Percentiles rank a stretch among this genome's conserved stretches.
These are phyloP conservation scores for Xestia sexstrigata DNA, from an alignment of 2,888 invertebrate species.

Conservation along the genomic window DNA sequence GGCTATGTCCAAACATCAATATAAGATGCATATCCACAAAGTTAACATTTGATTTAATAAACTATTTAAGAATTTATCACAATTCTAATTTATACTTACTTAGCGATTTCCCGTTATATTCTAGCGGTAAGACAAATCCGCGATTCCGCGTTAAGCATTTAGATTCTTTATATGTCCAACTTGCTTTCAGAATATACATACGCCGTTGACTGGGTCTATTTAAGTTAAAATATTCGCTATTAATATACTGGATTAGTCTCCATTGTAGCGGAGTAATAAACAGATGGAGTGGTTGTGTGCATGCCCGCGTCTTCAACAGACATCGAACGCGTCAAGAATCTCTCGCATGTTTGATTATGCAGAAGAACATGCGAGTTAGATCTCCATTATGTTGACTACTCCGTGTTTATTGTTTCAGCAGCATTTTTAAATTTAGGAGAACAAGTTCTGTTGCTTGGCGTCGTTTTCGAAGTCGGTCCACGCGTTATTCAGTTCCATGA, in stretches of 20 bases:
- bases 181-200: slow-evolving; percentile 53
- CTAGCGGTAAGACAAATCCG: slow-evolving; percentile 51
- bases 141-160: slow-evolving; percentile 50
- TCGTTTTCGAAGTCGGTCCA: slow-evolving; percentile 99
- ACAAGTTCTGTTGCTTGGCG: slow-evolving; percentile 93
- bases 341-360: slow-evolving; percentile 7
- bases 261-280: slow-evolving; percentile 39
- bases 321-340: neutral
- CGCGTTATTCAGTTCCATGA: slow-evolving; percentile 99
- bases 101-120: slow-evolving; percentile 36
- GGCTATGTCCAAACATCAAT: slow-evolving; percentile 60
- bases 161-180: slow-evolving; percentile 52
- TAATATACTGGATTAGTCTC: slow-evolving; percentile 46
- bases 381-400: slow-evolving; percentile 48
- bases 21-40: slow-evolving; percentile 49
- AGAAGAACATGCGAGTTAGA: slow-evolving; percentile 7
- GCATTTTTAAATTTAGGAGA: slow-evolving; percentile 74
- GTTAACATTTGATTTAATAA: slow-evolving; percentile 54
- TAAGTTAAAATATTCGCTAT: slow-evolving; percentile 54
- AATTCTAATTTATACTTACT: slow-evolving; percentile 61
- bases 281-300: slow-evolving; percentile 29
- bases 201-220: slow-evolving; percentile 41
- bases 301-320: neutral
- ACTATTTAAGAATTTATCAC: slow-evolving; percentile 65
- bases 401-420: slow-evolving; percentile 43